Percentiles rank a stretch among this genome's conserved stretches.
These are phyloP conservation scores for Lasiurus borealis DNA, from an alignment of 2,113 vertebrate genomes.

Conservation along the genomic window DNA sequence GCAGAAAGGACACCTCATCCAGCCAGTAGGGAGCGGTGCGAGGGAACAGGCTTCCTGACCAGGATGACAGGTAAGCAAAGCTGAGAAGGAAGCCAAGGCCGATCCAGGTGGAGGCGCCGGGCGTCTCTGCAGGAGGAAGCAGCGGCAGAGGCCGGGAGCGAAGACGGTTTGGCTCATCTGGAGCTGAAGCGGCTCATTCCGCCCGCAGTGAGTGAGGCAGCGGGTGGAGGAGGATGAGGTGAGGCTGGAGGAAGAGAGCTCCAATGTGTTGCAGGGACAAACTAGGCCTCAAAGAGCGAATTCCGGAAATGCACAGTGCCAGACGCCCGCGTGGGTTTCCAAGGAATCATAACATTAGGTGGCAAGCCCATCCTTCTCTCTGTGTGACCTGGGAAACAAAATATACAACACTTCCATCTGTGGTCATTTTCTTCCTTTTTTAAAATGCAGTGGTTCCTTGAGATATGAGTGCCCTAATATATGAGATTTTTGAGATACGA, in stretches of 20 bases:
- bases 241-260: not conserved
- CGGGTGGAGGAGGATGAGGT: not conserved
- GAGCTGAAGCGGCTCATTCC: not conserved
- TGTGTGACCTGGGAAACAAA: not conserved
- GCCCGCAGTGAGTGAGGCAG: not conserved
- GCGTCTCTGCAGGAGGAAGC: not conserved
- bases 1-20: accelerated
- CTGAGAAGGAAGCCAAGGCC: not conserved
- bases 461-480: too few relatives aligned
- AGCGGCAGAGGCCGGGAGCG: not conserved
- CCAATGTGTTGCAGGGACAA: not conserved
- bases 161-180: not conserved
- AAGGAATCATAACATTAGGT: not conserved
- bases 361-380: not conserved
- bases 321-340: not conserved
- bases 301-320: not conserved
- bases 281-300: not conserved
- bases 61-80: not conserved
- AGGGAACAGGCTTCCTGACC: not conserved
- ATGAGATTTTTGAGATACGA: too few relatives aligned
- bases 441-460: too few relatives aligned
- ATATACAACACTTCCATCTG: not conserved
- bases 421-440: not conserved
- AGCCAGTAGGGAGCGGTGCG: not conserved
- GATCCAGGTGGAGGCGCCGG: not conserved